phyloP scores from a whole-genome alignment of 2,888 invertebrate species.

The Helleia helle region DNA sequence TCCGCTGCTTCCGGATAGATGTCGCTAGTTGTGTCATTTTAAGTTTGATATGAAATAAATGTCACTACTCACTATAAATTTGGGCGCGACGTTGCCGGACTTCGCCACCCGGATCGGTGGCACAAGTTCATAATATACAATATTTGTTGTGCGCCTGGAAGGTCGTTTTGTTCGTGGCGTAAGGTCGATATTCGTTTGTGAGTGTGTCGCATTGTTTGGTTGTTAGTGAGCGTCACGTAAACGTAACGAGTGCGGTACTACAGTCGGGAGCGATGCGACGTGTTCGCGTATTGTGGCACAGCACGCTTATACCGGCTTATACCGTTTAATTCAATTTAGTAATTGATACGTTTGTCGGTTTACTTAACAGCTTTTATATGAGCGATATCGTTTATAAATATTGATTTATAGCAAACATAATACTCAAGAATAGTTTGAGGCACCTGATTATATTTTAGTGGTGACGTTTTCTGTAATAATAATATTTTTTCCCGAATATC shows the following conservation, averaged over 20 bases:
- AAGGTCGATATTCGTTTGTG: conserved; percentile 38
- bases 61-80: conserved; percentile 69
- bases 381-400: conserved; percentile 1
- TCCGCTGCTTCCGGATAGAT: conserved; percentile 47
- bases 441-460: not conserved
- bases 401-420: conserved; percentile 7
- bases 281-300: conserved; percentile 65
- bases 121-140: conserved; percentile 49
- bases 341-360: conserved; percentile 67
- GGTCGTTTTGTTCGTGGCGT: conserved; percentile 27
- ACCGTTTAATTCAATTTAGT: conserved; percentile 72
- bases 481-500: too few species aligned
- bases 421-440: not conserved
- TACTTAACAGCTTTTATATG: conserved; percentile 36
- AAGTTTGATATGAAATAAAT: conserved; percentile 47
- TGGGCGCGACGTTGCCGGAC: conserved; percentile 71
- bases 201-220: conserved; percentile 35
- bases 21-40: conserved; percentile 54
- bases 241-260: conserved; percentile 62
- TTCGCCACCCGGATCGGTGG: conserved; percentile 65
- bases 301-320: conserved; percentile 54
- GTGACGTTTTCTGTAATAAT: too few species aligned
- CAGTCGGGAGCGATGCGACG: conserved; percentile 41
- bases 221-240: conserved; percentile 64
- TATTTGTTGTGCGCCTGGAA: conserved; percentile 31